phyloP scores from a whole-genome alignment of 1,140 invertebrate species.

The Argopecten irradians region DNA sequence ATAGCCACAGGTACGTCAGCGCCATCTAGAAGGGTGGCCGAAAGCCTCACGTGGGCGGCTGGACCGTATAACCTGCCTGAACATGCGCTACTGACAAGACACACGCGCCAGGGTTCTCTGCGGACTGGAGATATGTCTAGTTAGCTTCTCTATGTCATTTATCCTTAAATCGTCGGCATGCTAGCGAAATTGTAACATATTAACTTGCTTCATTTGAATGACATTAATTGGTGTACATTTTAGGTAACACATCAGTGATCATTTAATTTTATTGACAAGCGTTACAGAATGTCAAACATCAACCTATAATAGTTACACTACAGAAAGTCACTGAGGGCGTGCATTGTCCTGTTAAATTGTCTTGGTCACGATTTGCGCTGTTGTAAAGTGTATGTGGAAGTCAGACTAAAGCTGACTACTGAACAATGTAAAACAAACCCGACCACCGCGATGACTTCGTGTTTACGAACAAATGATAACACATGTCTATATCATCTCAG shows the following conservation, averaged over 20 bases:
- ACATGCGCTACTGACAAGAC: background rate
- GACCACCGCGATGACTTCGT: background rate
- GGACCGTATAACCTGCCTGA: background rate
- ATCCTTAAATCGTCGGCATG: no score
- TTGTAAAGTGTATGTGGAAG: background rate
- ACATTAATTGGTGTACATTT: no score
- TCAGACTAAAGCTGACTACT: background rate
- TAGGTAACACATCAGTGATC: no score
- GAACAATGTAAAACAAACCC: background rate
- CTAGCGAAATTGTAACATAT: no score
- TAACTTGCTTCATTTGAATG: no score
- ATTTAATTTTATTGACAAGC: no score
- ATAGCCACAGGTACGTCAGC: conserved; percentile 14
- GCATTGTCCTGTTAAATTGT: no score
- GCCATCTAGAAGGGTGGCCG: background rate
- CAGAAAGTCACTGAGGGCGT: background rate
- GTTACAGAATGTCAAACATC: no score
- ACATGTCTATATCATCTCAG: background rate
- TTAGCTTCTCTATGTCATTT: background rate
- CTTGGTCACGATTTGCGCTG: background rate
- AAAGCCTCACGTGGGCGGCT: background rate
- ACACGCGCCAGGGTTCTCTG: background rate
- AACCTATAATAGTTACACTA: no score
- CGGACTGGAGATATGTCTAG: background rate
- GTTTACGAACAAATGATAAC: conserved; percentile 22